Evolutionary conservation across 1,140 invertebrate species (phyloP).

Genomic region (Zaprionus africanus): DNA sequence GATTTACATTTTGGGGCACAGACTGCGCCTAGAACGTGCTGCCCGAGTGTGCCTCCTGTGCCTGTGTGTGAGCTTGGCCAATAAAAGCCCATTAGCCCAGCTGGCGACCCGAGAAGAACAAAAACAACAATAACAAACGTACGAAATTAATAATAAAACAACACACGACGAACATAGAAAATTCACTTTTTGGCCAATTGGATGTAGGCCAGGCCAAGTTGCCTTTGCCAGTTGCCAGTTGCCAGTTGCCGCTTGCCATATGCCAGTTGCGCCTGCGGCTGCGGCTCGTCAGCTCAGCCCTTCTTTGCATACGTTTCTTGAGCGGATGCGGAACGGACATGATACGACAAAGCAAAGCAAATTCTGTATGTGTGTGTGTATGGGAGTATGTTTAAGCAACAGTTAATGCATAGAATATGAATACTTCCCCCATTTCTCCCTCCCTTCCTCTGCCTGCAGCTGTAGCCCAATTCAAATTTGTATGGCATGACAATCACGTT

Average conservation of each 20-base stretch:
- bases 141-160: slow-evolving; percentile 81
- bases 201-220: neutral
- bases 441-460: slow-evolving; percentile 37
- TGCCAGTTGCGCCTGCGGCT: slow-evolving; percentile 27
- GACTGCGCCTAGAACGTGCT: slow-evolving; percentile 32
- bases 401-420: slow-evolving; percentile 79
- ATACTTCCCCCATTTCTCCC: slow-evolving; percentile 21
- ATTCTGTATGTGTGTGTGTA: slow-evolving; percentile 8
- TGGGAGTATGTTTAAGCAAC: slow-evolving; percentile 43
- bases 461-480: slow-evolving; percentile 44
- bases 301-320: slow-evolving; percentile 49
- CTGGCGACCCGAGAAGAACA: slow-evolving; percentile 33
- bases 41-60: slow-evolving; percentile 3
- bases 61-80: slow-evolving; percentile 21
- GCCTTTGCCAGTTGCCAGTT: neutral
- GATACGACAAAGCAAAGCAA: slow-evolving; percentile 9
- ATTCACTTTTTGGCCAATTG: slow-evolving; percentile 72
- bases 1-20: slow-evolving; percentile 70
- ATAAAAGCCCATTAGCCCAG: slow-evolving; percentile 66
- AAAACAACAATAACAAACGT: slow-evolving; percentile 36
- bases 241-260: neutral
- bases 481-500: slow-evolving; percentile 18
- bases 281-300: slow-evolving; percentile 38
- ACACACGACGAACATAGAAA: slow-evolving; percentile 55
- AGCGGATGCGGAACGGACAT: slow-evolving; percentile 7